phyloP scores from a whole-genome alignment of 2,888 invertebrate species.

The Dromius quadrimaculatus region DNA sequence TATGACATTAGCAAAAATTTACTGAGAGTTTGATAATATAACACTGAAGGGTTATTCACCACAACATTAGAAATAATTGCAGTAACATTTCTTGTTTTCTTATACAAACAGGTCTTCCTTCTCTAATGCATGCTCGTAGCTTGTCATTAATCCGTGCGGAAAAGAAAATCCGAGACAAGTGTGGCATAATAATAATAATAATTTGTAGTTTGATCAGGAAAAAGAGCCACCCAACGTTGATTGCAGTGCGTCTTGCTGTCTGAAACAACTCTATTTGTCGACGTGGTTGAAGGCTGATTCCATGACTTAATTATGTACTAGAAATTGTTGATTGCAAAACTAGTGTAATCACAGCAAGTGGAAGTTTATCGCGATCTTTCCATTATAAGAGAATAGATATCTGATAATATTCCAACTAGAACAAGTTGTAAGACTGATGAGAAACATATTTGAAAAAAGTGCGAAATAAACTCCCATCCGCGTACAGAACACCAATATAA shows the following conservation, averaged over 20 bases:
- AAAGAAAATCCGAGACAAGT: conserved; percentile 13
- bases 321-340: conserved; percentile 21
- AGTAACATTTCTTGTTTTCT: conserved; percentile 7
- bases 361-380: too few species aligned
- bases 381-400: too few species aligned
- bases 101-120: conserved; percentile 7
- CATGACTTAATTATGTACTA: conserved; percentile 29
- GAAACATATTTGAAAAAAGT: too few species aligned
- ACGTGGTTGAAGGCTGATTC: conserved; percentile 12
- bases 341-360: conserved; percentile 29
- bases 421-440: too few species aligned
- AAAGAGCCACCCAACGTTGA: conserved; percentile 13
- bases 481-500: too few species aligned
- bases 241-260: conserved; percentile 4
- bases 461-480: too few species aligned
- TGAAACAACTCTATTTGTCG: conserved; percentile 32
- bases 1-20: too few species aligned
- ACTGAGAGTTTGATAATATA: too few species aligned
- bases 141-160: not conserved
- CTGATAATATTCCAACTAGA: too few species aligned
- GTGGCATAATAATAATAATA: conserved; percentile 34
- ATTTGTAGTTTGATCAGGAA: conserved; percentile 16
- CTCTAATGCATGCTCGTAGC: conserved; percentile 16
- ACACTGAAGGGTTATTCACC: conserved; percentile 18
- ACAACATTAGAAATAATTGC: conserved; percentile 31